Base-by-base conservation (phyloP, 1,140 invertebrate genomes). In the Heliconius hewitsoni region DNA sequence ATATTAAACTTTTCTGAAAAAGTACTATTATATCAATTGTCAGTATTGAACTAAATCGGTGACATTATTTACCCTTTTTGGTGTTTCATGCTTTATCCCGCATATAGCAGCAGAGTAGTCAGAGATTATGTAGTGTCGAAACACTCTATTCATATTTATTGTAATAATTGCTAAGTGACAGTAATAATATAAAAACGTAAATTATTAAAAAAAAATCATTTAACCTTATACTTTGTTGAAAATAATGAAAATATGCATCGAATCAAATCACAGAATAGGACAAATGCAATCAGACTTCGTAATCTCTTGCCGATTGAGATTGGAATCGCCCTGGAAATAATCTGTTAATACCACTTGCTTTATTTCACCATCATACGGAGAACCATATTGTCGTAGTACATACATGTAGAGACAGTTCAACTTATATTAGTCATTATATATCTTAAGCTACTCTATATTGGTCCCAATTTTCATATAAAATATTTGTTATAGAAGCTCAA, bases 261-360 rank as follows among this genome's bases (percentile, higher is more conserved):
- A 34, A 79, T 74, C 77, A 30, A 39, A 74, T 60, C 77, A 66
- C 73, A 46, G 76, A 73, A 80, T 74, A 80, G 76, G 76, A 82
- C 81, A 82, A 82, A 80, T 80, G 81, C 78, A 82, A 82, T 82
- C 81, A 82, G 78, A 78, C 60, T 70, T 52, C 75, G 76, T 80
- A 82, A 80, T 82, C 81, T 79, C 74, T 60, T 50, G 78, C 72
- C 78, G 81, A 80, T 83, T 74, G 76, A 83, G 76, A 55, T 71
- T 71, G 57, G 75, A 75, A 75, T 75, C 46, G 81, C 27, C 27
- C 60, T 71, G 73, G 76, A 76, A 80, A 82, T 77, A 39, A 50
- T 71, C 34, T 39, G 71, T 57, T 57, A 60, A 79, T 77, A 82
- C 77, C 74, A 71, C 57, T 79, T 78, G 73, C 78, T 79, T 77